Evolutionary conservation across 2,888 invertebrate genomes (phyloP).

Genomic region (Artemia sinica): DNA sequence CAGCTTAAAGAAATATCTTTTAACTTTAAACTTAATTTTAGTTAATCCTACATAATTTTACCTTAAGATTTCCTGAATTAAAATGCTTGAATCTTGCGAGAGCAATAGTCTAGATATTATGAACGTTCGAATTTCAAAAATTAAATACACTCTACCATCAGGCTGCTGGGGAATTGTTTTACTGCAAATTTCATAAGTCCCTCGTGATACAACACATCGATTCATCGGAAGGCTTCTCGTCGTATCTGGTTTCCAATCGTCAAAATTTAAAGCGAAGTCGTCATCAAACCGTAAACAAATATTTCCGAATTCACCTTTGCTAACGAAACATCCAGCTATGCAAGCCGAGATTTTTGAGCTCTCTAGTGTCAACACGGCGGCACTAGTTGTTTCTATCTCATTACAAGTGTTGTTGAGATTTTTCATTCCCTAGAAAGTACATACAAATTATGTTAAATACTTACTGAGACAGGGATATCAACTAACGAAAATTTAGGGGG

Average conservation of each 20-base stretch:
- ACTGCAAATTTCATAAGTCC: constrained; percentile 93
- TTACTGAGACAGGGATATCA: neutral
- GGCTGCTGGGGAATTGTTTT: constrained; percentile 73
- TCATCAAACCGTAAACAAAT: constrained; percentile 87
- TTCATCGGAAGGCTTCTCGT: constrained; percentile 62
- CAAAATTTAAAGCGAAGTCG: constrained; percentile 86
- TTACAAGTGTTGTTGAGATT: constrained; percentile 40
- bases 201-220: constrained; percentile 92
- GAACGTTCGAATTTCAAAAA: constrained; percentile 17
- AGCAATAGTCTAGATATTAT: constrained; percentile 20
- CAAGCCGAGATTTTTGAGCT: constrained; percentile 91
- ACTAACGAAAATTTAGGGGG: no score
- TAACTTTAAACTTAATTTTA: no score
- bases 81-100: no score
- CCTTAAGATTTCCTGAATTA: no score
- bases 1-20: no score
- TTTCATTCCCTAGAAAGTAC: constrained; percentile 42
- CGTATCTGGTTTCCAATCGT: constrained; percentile 89
- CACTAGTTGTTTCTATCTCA: constrained; percentile 64
- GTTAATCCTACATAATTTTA: no score
- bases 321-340: constrained; percentile 84
- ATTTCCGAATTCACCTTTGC: constrained; percentile 73
- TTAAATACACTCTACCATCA: constrained; percentile 40
- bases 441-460: constrained; percentile 15
- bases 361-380: constrained; percentile 86